Percentiles rank a stretch among this genome's conserved stretches.
Conservation (phyloP, 2,113 vertebrate species). For the Boleophthalmus pectinirostris region DNA sequence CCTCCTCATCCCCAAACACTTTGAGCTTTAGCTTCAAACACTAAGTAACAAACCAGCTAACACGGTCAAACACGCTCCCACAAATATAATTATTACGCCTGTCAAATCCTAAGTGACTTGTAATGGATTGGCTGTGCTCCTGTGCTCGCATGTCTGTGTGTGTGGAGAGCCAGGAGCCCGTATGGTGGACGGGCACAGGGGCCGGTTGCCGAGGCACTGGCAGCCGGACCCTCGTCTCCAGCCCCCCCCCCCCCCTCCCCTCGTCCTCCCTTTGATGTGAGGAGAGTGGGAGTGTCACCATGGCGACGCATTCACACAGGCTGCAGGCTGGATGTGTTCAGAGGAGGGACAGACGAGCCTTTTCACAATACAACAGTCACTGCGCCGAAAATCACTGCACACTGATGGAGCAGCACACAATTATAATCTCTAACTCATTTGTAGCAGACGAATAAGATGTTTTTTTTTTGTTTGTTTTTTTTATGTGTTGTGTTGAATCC, state of each 20-base stretch:
- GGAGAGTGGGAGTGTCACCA: slow-evolving; percentile 43
- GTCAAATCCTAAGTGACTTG: background rate
- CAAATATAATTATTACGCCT: background rate
- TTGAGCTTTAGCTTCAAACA: too few species aligned
- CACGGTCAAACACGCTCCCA: background rate
- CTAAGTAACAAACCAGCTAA: background rate
- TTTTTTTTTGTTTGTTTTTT: too few species aligned
- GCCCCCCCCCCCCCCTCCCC: slow-evolving; percentile 16
- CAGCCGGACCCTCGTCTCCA: slow-evolving; percentile 21
- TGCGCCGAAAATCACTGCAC: background rate
- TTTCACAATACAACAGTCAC: background rate
- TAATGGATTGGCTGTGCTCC: slow-evolving; percentile 21
- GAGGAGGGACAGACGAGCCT: background rate
- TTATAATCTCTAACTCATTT: too few species aligned
- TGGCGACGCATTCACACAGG: slow-evolving; percentile 46
- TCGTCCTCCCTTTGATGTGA: slow-evolving; percentile 35
- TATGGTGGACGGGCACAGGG: slow-evolving; percentile 2
- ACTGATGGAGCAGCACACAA: too few species aligned
- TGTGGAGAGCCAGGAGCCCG: slow-evolving; percentile 23
- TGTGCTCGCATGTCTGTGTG: too few species aligned
- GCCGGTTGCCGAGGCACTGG: slow-evolving; percentile 31
- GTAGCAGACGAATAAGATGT: too few species aligned
- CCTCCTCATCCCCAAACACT: too few species aligned
- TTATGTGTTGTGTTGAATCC: too few species aligned
- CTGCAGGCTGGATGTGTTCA: slow-evolving; percentile 6